phyloP scores from a whole-genome alignment of 2,113 vertebrate species.

The Lampris incognitus region DNA sequence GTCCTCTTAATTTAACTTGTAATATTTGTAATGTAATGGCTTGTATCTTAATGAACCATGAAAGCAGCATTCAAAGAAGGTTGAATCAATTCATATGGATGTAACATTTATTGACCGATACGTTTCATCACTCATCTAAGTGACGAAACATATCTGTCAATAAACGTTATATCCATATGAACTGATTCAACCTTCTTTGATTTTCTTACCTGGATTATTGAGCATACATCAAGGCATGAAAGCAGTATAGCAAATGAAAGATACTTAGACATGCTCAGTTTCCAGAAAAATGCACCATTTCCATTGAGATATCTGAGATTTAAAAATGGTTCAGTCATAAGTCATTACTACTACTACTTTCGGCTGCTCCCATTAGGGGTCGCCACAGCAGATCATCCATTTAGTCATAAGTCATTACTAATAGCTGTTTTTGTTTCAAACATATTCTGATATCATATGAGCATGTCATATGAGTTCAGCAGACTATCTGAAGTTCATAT shows the following conservation, averaged over 20 bases:
- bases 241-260: not conserved
- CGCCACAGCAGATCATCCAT: too few species aligned
- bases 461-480: conserved; percentile 33
- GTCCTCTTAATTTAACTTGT: not conserved
- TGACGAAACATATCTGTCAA: too few species aligned
- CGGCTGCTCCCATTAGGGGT: too few species aligned
- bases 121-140: too few species aligned
- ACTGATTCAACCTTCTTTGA: too few species aligned
- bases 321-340: not conserved
- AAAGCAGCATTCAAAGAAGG: not conserved
- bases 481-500: conserved; percentile 33
- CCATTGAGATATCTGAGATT: not conserved
- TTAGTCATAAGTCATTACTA: too few species aligned
- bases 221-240: not conserved
- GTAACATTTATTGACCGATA: too few species aligned
- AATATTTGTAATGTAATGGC: not conserved
- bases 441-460: too few species aligned
- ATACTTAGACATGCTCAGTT: not conserved
- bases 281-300: not conserved
- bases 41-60: not conserved
- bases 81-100: too few species aligned
- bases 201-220: too few species aligned
- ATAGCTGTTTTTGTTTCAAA: too few species aligned
- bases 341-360: not conserved
- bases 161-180: too few species aligned